phyloP scores from a whole-genome alignment of 2,113 vertebrate genomes.

The Erinaceus europaeus region DNA sequence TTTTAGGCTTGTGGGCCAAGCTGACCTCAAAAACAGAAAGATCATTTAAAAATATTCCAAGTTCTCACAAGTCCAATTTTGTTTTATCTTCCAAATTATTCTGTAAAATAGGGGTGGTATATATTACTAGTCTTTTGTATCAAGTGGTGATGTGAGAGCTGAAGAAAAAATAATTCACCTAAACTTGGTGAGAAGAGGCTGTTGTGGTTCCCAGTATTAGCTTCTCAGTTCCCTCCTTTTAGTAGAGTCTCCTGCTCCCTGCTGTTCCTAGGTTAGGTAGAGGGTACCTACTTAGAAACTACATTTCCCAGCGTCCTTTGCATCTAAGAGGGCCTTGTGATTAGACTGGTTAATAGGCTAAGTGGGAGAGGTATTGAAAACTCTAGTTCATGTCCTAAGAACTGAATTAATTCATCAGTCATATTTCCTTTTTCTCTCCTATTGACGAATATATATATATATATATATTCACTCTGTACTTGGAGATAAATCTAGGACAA shows the following conservation, averaged over 20 bases:
- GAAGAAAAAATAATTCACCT: not conserved
- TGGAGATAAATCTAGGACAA: not conserved
- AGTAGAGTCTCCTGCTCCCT: not conserved
- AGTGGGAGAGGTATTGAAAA: not conserved
- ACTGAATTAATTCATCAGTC: not conserved
- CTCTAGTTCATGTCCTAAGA: not conserved
- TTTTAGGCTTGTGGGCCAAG: too few relatives aligned
- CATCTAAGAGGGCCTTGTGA: not conserved
- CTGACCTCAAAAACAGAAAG: too few relatives aligned
- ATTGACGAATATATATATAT: not conserved
- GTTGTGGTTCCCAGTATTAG: too few relatives aligned
- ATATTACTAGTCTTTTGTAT: not conserved
- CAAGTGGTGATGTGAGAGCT: not conserved
- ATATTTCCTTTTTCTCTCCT: not conserved
- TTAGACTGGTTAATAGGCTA: not conserved
- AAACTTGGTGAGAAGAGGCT: not conserved
- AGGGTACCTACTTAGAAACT: not conserved
- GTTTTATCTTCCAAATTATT: not conserved
- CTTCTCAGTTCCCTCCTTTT: not conserved
- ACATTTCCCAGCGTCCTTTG: not conserved
- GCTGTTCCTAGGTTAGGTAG: not conserved
- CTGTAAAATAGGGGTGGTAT: not conserved
- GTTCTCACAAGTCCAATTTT: not conserved
- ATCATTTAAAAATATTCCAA: not conserved
- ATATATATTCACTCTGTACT: not conserved